A percentile compares a stretch with the other conserved stretches of the same genome.
These are phyloP conservation scores for Hemitrygon akajei DNA, from an alignment of 2,797 vertebrate genomes.

Conservation along the genomic window DNA sequence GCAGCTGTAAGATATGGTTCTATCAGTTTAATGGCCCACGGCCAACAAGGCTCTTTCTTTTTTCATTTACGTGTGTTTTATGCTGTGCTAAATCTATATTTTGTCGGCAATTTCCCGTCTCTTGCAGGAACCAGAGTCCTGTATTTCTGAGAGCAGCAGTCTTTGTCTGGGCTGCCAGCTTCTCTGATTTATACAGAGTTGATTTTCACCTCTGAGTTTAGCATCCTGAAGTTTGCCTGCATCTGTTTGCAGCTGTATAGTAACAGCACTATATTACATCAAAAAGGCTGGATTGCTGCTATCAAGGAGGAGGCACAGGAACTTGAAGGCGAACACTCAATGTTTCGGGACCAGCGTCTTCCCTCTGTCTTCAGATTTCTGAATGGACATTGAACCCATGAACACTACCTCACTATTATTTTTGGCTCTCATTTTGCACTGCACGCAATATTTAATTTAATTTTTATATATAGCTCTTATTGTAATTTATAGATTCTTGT, in stretches of 20 bases:
- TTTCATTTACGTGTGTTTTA: constrained; percentile 27
- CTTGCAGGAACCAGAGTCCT: background rate
- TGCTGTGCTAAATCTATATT: background rate
- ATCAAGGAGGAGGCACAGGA: no score
- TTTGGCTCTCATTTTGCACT: no score
- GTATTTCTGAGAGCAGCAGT: background rate
- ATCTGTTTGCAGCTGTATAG: background rate
- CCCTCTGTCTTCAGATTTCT: no score
- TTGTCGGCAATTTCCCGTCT: background rate
- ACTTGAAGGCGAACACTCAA: no score
- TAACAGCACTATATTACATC: background rate
- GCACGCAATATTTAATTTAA: no score
- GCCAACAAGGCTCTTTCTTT: background rate
- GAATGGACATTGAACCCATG: no score
- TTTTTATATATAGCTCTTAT: no score
- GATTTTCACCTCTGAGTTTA: background rate
- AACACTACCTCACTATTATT: no score
- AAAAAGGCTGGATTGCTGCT: background rate
- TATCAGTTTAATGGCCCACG: background rate
- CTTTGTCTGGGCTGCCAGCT: background rate
- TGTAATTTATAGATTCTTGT: no score
- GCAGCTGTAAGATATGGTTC: background rate
- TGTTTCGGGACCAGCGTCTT: no score
- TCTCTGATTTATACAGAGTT: background rate
- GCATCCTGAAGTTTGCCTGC: background rate